Evolutionary conservation across 2,113 vertebrate species (phyloP).

Genomic region (Todiramphus chloris): DNA sequence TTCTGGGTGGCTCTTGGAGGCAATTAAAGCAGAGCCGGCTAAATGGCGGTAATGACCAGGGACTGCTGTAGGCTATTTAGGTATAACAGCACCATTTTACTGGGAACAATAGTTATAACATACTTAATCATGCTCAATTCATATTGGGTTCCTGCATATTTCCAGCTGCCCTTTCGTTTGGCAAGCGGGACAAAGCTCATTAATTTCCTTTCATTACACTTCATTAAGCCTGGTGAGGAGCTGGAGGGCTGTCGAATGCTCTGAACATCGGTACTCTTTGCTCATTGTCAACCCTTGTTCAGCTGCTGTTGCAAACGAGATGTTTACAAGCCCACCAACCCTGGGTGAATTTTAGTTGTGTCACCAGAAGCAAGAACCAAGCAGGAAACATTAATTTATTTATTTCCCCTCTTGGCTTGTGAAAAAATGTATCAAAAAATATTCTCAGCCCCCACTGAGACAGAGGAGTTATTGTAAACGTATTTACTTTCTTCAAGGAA

Average conservation of each 20-base stretch:
- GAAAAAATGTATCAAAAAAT: background rate
- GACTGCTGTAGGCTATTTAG: background rate
- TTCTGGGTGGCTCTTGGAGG: slow-evolving; percentile 10
- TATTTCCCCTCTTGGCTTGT: background rate
- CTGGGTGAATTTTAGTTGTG: background rate
- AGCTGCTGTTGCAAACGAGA: background rate
- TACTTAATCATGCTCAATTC: slow-evolving; percentile 46
- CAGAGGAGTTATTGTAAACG: background rate
- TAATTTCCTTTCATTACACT: slow-evolving; percentile 36
- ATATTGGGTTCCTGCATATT: background rate
- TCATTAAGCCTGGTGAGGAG: slow-evolving; percentile 18
- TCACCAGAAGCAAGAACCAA: background rate
- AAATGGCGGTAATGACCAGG: background rate
- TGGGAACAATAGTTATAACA: background rate
- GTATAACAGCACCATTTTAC: slow-evolving; percentile 25
- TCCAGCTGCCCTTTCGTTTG: slow-evolving; percentile 25
- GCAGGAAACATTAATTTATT: background rate
- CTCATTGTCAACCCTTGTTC: background rate
- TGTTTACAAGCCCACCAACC: background rate
- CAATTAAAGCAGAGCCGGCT: slow-evolving; percentile 12
- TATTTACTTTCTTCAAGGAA: background rate
- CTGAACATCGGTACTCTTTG: background rate
- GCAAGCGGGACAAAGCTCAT: slow-evolving; percentile 26
- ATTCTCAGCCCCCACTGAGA: background rate
- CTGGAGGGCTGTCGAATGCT: background rate